A percentile compares a stretch with the other conserved stretches of the same genome.
phyloP scores from a whole-genome alignment of 2,888 invertebrate species.

The Artemia sinica region DNA sequence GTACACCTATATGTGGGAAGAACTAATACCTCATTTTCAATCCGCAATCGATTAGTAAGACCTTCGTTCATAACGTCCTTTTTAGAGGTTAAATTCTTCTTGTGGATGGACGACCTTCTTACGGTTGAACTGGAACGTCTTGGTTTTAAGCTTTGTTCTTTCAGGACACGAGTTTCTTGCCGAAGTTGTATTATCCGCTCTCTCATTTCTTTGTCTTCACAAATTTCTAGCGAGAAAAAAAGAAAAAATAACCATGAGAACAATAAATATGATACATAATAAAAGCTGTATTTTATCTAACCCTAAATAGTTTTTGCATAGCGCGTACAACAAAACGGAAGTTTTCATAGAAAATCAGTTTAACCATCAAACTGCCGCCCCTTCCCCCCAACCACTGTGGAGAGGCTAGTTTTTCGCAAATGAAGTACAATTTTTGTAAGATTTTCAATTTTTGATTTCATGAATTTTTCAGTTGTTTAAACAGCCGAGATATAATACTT shows the following conservation, averaged over 20 bases:
- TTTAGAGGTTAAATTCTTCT: constrained; percentile 79
- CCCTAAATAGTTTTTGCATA: too few species aligned
- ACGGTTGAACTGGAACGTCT: constrained; percentile 55
- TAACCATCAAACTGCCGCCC: too few species aligned
- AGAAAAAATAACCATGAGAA: constrained; percentile 15
- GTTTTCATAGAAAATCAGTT: too few species aligned
- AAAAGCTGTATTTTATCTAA: neutral
- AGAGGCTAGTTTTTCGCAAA: too few species aligned
- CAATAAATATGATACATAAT: constrained; percentile 19
- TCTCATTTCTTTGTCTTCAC: constrained; percentile 84
- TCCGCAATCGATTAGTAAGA: constrained; percentile 43
- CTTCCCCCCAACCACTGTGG: too few species aligned
- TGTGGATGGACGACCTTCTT: constrained; percentile 73
- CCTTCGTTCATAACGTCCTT: constrained; percentile 89
- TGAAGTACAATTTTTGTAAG: too few species aligned
- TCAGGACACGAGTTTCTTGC: constrained; percentile 53
- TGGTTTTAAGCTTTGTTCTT: constrained; percentile 43
- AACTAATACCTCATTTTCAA: constrained; percentile 28
- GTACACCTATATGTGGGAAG: too few species aligned
- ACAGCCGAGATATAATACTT: too few species aligned
- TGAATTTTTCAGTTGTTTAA: too few species aligned
- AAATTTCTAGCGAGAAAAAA: constrained; percentile 50
- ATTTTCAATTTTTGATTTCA: too few species aligned
- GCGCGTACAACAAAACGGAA: too few species aligned
- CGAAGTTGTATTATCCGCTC: constrained; percentile 70